Conservation (phyloP, 1,140 invertebrate species). For the Neodiprion fabricii region DNA sequence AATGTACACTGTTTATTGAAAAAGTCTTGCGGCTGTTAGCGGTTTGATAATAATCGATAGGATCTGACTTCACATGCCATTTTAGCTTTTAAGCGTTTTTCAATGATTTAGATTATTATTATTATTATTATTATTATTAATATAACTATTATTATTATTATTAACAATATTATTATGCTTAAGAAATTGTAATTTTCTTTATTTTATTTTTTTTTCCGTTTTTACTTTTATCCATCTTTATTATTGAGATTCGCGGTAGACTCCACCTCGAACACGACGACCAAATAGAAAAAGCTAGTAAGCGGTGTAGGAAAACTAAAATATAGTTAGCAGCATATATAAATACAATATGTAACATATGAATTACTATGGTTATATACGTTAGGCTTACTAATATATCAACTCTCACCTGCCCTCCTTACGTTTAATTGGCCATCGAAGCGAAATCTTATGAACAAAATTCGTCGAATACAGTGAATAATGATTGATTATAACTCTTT, state of each 20-base stretch:
- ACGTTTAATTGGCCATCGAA: background rate
- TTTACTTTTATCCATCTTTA: background rate
- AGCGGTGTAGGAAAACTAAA: background rate
- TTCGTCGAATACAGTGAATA: background rate
- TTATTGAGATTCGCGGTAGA: background rate
- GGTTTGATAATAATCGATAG: background rate
- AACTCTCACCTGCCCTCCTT: background rate
- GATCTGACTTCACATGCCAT: constrained; percentile 44
- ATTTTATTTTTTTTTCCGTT: background rate
- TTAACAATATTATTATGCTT: constrained; percentile 19
- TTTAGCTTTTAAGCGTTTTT: constrained; percentile 41
- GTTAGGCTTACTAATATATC: too few species aligned
- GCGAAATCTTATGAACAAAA: background rate
- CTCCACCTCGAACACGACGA: background rate
- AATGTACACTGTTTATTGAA: background rate
- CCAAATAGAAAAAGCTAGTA: background rate
- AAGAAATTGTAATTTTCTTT: background rate
- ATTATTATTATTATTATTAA: constrained; percentile 25
- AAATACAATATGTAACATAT: background rate
- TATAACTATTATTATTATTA: constrained; percentile 11
- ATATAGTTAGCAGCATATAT: background rate
- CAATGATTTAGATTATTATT: constrained; percentile 19
- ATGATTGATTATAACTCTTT: background rate
- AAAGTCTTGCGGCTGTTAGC: background rate
- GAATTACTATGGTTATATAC: background rate